Evolutionary conservation across 2,113 vertebrate species (phyloP), one percentile per base, ranked within the genome.

Genomic region (Campylomormyrus numenius): DNA sequence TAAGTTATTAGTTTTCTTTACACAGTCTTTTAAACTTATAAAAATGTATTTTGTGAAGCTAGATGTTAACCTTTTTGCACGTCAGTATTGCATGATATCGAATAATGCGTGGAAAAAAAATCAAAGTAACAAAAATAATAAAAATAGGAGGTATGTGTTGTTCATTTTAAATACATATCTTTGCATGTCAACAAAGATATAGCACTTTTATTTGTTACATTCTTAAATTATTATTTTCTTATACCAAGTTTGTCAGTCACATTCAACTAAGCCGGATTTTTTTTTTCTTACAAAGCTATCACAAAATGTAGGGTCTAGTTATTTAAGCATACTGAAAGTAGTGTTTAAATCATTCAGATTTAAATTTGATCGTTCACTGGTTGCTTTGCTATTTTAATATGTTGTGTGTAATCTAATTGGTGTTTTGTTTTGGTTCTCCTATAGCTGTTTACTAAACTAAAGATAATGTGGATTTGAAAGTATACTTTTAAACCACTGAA

Each of bases 61-160:
- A 96, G 95, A 95, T 96, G 95, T 96, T 96, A 56, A 95, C 96
- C 95, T 95, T 96, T 96, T 96, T 96, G 96, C 96, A 96, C 95
- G 96, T 96, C 92, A 94, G 95, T 96, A 96, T 95, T 96, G 96
- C 96, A 96, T 96, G 96, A 96, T 94, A 95, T 95, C 93, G 93
- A 96, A 95, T 96, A 94, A 95, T 93, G 93, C 93, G 94, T 96
- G 95, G 94, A 96, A 92, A 92, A 42, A 93, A 92, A 92, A 91
- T 49, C 24, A 48, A 92, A 92, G 89, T 92, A 93, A 94, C 88
- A 94, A 94, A 93, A 93, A 93, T 84, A 91, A 90, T 45, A 92
- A 92, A 93, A 92, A 94, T 94, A 94, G 94, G 94, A 93, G 90
- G 91, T 93, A 92, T 94, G 93, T 95, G 92, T 95, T 90, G 87